Conservation (phyloP, 1,140 invertebrate species). For the Lucilia sericata region DNA sequence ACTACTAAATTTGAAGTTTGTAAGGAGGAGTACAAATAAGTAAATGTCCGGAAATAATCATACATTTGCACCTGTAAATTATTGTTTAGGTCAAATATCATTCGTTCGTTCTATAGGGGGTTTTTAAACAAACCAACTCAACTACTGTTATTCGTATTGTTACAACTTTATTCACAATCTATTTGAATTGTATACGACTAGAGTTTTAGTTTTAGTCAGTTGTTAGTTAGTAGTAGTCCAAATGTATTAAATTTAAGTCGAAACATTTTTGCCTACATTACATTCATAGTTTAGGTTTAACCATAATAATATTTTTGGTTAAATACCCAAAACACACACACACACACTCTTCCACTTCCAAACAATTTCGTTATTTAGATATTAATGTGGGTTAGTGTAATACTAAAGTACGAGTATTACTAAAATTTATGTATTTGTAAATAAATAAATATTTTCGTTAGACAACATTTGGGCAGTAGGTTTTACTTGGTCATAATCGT, state of each 20-base stretch:
- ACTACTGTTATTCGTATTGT: too few relatives aligned
- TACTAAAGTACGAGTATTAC: neutral
- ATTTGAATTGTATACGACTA: too few relatives aligned
- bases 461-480: conserved; percentile 13
- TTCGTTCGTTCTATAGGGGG: neutral
- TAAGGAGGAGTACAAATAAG: neutral
- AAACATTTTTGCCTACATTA: neutral
- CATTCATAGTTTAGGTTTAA: neutral
- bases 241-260: too few relatives aligned
- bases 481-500: conserved; percentile 45
- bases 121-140: neutral
- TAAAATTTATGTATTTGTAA: conserved; percentile 26
- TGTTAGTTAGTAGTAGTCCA: too few relatives aligned
- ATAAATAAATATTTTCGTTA: neutral
- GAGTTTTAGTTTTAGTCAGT: too few relatives aligned
- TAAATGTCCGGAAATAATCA: conserved; percentile 47
- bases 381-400: neutral
- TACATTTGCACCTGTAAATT: conserved; percentile 49
- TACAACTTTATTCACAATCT: too few relatives aligned
- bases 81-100: conserved; percentile 42
- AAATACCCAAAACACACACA: neutral
- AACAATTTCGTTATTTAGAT: neutral
- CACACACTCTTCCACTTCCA: neutral
- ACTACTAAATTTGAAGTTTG: neutral
- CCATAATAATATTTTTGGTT: conserved; percentile 12